Conservation (phyloP, 2,113 vertebrate genomes). For the Drymodes brunneopygia region DNA sequence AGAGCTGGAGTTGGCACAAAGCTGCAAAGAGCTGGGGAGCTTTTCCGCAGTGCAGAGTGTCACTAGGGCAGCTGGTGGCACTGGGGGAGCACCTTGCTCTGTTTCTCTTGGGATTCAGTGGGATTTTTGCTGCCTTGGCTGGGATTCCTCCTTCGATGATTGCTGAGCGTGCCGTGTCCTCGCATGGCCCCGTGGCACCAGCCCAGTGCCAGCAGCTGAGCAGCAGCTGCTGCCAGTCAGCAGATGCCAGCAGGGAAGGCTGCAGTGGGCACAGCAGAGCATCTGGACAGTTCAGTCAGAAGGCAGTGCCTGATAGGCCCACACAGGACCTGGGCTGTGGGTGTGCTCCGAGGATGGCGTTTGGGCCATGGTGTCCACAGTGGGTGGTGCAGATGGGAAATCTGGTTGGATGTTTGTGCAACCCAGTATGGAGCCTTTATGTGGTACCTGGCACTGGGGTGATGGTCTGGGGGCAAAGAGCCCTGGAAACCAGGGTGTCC, state of each 20-base stretch:
- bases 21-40: background rate
- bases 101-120: background rate
- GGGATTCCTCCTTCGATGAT: background rate
- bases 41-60: background rate
- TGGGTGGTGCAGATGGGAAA: background rate
- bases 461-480: background rate
- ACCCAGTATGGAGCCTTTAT: background rate
- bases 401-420: background rate
- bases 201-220: background rate
- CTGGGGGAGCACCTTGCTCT: background rate
- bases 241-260: background rate
- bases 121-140: background rate
- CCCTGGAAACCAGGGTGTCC: background rate
- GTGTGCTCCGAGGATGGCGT: background rate
- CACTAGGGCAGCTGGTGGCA: background rate
- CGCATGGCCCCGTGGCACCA: background rate
- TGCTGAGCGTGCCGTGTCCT: background rate
- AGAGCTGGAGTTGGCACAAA: background rate
- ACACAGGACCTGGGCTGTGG: background rate
- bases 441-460: background rate
- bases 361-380: fast-evolving
- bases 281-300: background rate
- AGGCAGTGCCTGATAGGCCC: background rate
- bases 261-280: background rate
- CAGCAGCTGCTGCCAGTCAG: background rate